Conservation (phyloP, 2,113 vertebrate genomes). For the Ia io region DNA sequence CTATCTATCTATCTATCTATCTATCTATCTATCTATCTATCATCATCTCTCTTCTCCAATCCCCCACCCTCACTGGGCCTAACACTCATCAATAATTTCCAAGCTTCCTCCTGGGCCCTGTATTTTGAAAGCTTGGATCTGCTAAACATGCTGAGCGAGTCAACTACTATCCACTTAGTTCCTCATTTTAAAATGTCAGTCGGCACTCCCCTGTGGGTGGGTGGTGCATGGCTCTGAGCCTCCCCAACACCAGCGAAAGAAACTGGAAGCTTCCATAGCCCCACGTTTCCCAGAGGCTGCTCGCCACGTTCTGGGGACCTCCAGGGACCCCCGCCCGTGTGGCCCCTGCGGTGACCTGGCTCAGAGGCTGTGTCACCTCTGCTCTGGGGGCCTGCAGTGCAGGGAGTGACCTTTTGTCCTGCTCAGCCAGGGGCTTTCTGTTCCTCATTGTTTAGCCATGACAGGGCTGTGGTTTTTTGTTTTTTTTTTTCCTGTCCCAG, state of each 20-base stretch:
- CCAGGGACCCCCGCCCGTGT: background rate
- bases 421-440: conserved; percentile 66
- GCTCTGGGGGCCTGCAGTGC: background rate
- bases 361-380: background rate
- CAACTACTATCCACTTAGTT: background rate
- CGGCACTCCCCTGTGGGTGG: background rate
- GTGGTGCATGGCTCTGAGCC: background rate
- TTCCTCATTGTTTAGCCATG: conserved; percentile 68
- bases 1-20: background rate
- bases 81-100: background rate
- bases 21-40: too few relatives aligned
- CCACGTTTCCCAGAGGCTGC: background rate
- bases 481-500: background rate
- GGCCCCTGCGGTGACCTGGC: background rate
- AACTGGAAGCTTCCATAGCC: background rate
- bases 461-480: background rate
- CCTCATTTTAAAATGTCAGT: conserved; percentile 42
- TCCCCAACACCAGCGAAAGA: background rate
- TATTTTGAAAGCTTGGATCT: background rate
- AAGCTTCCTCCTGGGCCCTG: background rate
- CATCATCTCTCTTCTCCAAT: background rate
- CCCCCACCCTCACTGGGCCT: background rate
- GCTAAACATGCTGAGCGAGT: background rate
- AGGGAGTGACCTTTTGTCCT: conserved; percentile 55
- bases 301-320: background rate